Evolutionary conservation across 1,140 invertebrate species (phyloP).

Genomic region (Caenorhabditis briggsae): DNA sequence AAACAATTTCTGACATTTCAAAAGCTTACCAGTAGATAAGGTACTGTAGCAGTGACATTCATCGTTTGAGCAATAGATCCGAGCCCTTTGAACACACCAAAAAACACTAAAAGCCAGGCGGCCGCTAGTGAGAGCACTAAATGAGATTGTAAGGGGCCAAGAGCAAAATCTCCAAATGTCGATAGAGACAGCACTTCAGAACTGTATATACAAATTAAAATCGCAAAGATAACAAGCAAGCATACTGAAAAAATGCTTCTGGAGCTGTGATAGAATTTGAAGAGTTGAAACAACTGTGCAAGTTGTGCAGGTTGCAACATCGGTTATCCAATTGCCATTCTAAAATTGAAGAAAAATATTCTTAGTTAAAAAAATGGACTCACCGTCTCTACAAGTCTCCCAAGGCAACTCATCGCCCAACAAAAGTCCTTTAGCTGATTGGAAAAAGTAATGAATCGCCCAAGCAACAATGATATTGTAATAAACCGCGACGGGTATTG

Average conservation of each 20-base stretch:
- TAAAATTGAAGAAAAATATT: neutral
- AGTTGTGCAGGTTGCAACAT: slow-evolving; percentile 71
- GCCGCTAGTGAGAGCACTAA: slow-evolving; percentile 70
- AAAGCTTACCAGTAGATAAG: slow-evolving; percentile 64
- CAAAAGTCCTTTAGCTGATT: slow-evolving; percentile 71
- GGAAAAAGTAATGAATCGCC: slow-evolving; percentile 79
- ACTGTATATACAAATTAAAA: slow-evolving; percentile 53
- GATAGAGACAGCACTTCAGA: slow-evolving; percentile 74
- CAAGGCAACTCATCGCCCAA: slow-evolving; percentile 69
- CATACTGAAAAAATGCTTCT: slow-evolving; percentile 76
- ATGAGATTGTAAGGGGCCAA: slow-evolving; percentile 69
- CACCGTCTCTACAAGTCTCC: slow-evolving; percentile 68
- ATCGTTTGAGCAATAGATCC: slow-evolving; percentile 77
- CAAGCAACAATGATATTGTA: slow-evolving; percentile 80
- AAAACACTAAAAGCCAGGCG: slow-evolving; percentile 76
- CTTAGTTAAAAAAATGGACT: neutral
- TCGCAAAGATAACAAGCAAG: neutral
- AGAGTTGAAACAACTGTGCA: slow-evolving; percentile 65
- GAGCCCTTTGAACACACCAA: slow-evolving; percentile 76
- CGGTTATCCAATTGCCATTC: slow-evolving; percentile 72
- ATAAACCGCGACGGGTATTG: slow-evolving; percentile 79
- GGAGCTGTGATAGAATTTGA: slow-evolving; percentile 70
- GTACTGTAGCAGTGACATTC: slow-evolving; percentile 71
- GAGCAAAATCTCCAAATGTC: slow-evolving; percentile 60
- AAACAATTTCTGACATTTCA: slow-evolving; percentile 58